A percentile compares a stretch with the other conserved stretches of the same genome.
These are phyloP conservation scores for Leucania comma DNA, from an alignment of 2,888 invertebrate species.

Conservation along the genomic window DNA sequence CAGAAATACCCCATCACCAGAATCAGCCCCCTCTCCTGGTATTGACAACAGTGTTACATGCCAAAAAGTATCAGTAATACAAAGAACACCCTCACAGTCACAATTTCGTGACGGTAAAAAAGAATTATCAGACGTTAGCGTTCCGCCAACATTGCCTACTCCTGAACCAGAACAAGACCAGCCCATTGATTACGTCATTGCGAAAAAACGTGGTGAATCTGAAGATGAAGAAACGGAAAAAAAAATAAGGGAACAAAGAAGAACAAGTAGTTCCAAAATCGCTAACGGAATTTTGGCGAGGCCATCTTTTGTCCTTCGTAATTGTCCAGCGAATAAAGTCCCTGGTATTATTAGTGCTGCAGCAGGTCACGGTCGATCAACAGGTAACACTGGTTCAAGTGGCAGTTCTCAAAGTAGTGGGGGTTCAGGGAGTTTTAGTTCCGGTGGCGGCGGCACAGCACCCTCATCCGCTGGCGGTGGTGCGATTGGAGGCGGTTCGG, in stretches of 20 bases:
- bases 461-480: conserved; percentile 91
- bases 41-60: conserved; percentile 93
- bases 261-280: conserved; percentile 93
- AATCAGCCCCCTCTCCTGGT: conserved; percentile 91
- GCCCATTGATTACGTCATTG: conserved; percentile 97
- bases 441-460: conserved; percentile 89
- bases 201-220: conserved; percentile 93
- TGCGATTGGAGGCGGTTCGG: conserved; percentile 92
- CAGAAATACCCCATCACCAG: conserved; percentile 88
- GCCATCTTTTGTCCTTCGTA: conserved; percentile 90
- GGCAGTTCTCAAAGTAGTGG: conserved; percentile 89
- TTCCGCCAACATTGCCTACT: conserved; percentile 88
- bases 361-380: conserved; percentile 95
- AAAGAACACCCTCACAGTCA: conserved; percentile 93
- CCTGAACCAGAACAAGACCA: conserved; percentile 95
- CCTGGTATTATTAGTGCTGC: conserved; percentile 93
- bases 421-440: conserved; percentile 89
- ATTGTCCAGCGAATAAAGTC: conserved; percentile 90
- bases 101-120: conserved; percentile 87
- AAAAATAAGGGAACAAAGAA: conserved; percentile 92
- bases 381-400: conserved; percentile 90
- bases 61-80: conserved; percentile 94
- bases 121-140: conserved; percentile 86
- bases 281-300: conserved; percentile 89
- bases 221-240: conserved; percentile 93